Percentiles rank a stretch among this genome's conserved stretches.
These are phyloP conservation scores for Stomatorhinus walkeri DNA, from an alignment of 2,797 vertebrate species.

Conservation along the genomic window DNA sequence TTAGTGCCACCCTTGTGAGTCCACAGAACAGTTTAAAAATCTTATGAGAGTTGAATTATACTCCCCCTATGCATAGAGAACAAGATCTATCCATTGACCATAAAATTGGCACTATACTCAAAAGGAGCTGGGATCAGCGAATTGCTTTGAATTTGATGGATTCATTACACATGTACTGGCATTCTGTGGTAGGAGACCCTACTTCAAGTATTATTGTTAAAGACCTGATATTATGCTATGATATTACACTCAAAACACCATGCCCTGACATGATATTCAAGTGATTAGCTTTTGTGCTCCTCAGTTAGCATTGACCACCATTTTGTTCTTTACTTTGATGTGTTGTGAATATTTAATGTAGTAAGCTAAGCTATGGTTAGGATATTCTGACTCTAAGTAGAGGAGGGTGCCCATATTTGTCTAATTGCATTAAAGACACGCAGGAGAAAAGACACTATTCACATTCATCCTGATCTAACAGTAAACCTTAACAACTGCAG, in stretches of 20 bases:
- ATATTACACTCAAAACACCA: slow-evolving; percentile 35
- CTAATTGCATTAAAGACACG: background rate
- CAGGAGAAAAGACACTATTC: slow-evolving; percentile 3
- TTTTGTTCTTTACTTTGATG: slow-evolving; percentile 4
- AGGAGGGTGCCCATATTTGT: background rate
- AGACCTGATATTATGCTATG: slow-evolving; percentile 54
- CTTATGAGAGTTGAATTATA: slow-evolving; percentile 34
- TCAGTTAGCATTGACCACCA: slow-evolving; percentile 7
- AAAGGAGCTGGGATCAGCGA: slow-evolving; percentile 53
- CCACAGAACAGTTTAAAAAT: slow-evolving; percentile 36
- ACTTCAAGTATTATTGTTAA: slow-evolving; percentile 74
- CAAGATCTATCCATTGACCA: slow-evolving; percentile 46
- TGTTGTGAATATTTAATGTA: slow-evolving; percentile 3
- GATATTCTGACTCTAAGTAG: background rate
- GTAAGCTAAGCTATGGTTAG: slow-evolving; percentile 10
- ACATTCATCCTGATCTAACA: slow-evolving; percentile 11
- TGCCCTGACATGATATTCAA: slow-evolving; percentile 50
- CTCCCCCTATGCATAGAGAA: slow-evolving; percentile 25
- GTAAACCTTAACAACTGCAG: background rate
- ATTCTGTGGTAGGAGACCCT: slow-evolving; percentile 44
- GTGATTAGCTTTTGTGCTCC: slow-evolving; percentile 8
- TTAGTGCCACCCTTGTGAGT: slow-evolving; percentile 39
- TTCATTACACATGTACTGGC: slow-evolving; percentile 38
- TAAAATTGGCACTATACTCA: slow-evolving; percentile 70
- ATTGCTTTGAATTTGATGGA: slow-evolving; percentile 50